phyloP scores from a whole-genome alignment of 2,113 vertebrate species.

The Lucifuga dentata region DNA sequence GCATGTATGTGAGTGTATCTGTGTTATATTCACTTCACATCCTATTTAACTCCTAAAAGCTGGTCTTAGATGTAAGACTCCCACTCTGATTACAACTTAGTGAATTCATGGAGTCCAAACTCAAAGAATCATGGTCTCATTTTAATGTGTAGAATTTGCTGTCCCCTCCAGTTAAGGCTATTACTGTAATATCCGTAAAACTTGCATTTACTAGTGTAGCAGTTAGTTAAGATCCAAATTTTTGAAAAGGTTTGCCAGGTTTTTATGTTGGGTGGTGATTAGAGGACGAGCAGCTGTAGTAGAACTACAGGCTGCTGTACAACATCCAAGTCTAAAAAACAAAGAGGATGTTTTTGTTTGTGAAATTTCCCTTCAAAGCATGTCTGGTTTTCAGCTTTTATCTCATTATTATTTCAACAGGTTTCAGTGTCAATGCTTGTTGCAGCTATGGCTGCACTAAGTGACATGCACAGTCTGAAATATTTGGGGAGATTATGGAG shows the following conservation, averaged over 20 bases:
- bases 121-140: too few relatives aligned
- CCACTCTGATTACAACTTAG: neutral
- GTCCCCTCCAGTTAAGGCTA: neutral
- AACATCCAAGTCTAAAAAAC: neutral
- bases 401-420: neutral
- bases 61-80: neutral
- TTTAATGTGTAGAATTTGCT: neutral
- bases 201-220: neutral
- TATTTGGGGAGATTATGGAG: conserved; percentile 8
- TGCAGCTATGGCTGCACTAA: neutral
- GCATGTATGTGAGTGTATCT: conserved; percentile 2
- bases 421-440: conserved; percentile 7
- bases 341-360: conserved; percentile 20
- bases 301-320: neutral
- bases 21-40: conserved; percentile 1
- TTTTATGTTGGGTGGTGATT: neutral
- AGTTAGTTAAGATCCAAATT: neutral
- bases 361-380: conserved; percentile 13
- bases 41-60: conserved; percentile 2
- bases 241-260: neutral
- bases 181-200: neutral
- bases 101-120: neutral
- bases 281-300: neutral
- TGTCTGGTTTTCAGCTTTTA: conserved; percentile 1
- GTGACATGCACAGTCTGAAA: neutral